Conservation (phyloP, 64 coral and sea anemone genomes). For the Actinia equina region DNA sequence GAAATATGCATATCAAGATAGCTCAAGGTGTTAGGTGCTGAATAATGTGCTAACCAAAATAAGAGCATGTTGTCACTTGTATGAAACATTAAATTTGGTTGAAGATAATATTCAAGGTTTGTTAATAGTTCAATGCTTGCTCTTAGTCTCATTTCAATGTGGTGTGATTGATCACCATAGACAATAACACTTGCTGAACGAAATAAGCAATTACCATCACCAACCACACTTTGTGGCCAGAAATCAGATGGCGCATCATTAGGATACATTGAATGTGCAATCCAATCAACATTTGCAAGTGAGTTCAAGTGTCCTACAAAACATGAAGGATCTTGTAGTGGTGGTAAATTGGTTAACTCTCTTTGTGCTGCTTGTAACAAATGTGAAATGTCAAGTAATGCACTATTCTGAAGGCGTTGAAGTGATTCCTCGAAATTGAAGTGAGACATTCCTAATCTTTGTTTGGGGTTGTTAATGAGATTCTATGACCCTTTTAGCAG, state of each 20-base stretch:
- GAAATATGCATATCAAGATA: slow-evolving; percentile 13
- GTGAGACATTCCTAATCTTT: too few species aligned
- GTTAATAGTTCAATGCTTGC: slow-evolving; percentile 28
- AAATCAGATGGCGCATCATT: slow-evolving; percentile 21
- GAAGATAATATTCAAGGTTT: slow-evolving; percentile 36
- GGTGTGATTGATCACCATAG: slow-evolving; percentile 21
- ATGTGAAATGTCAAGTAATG: too few species aligned
- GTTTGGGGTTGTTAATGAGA: too few species aligned
- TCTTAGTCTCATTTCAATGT: slow-evolving; percentile 33
- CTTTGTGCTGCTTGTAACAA: too few species aligned
- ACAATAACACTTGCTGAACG: not conserved
- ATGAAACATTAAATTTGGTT: slow-evolving; percentile 20
- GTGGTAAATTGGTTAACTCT: too few species aligned
- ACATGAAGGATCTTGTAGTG: too few species aligned
- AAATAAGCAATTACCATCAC: slow-evolving; percentile 43
- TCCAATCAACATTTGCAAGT: too few species aligned
- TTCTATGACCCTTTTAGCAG: too few species aligned
- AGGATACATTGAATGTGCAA: slow-evolving; percentile 11
- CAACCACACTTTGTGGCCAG: slow-evolving; percentile 9
- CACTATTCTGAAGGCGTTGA: too few species aligned
- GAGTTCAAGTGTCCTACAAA: too few species aligned
- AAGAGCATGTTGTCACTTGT: slow-evolving; percentile 6
- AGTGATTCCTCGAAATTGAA: too few species aligned
- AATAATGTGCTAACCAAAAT: slow-evolving; percentile 28
- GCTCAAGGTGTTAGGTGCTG: not conserved